Base-by-base conservation (phyloP, 2,888 invertebrate species). In the Spisula subtruncata region DNA sequence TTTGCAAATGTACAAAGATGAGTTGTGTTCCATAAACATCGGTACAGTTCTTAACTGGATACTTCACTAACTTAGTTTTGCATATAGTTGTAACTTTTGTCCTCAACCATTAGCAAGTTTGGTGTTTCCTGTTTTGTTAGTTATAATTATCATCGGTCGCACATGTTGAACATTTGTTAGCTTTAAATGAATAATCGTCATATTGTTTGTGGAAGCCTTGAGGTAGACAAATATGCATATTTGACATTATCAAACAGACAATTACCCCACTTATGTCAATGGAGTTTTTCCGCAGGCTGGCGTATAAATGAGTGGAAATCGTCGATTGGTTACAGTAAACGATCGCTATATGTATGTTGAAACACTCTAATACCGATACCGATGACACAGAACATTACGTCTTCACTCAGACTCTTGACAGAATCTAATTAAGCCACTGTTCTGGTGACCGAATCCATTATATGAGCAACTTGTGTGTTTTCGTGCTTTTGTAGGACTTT, bases 181-280 rank as follows among this genome's bases (percentile, higher is more conserved):
- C 5, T 51, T 66, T 66, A 66, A 6, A 25, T 66, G 12, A 66
- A 25, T 66, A 66, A 66, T 25, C 25, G 5, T 25, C 0, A 66
- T 10, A 66, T 25, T 66, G 60, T 66, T 66, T 66, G 60, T 66
- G n/a, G 60, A 66, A n/a, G 60, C 60, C 10, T 25, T 1, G 60
- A n/a, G 12, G 25, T 5, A 66, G n/a, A 66, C 6, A 66, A 25
- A 66, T 25, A 25, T 66, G 60, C 60, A 66, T 66, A 25, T 25
- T 25, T 66, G 60, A n/a, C 60, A n/a, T n/a, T 25, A 66, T 66
- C 25, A 25, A 66, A 0, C 25, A 66, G 60, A 66, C 1, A n/a
- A 66, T 66, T 66, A 66, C n/a, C 60, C 25, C 60, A 66, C 60
- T 66, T 25, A 66, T 66, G 60, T 25, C 60, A 66, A 66, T 66